phyloP scores from a whole-genome alignment of 2,113 vertebrate genomes.

The Uria aalge region DNA sequence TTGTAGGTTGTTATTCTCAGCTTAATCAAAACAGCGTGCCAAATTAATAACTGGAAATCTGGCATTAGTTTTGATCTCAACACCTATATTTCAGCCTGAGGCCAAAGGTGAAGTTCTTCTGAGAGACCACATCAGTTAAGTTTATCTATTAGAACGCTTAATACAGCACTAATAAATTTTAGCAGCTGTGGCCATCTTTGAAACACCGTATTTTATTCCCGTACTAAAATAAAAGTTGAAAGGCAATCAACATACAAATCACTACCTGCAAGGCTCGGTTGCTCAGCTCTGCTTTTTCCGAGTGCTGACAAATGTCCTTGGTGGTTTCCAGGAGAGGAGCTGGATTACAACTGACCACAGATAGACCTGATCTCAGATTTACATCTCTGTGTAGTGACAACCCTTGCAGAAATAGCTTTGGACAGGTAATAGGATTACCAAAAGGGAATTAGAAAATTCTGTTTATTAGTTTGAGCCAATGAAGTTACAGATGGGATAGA shows the following conservation, averaged over 20 bases:
- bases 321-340: conserved; percentile 41
- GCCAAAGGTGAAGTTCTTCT: neutral
- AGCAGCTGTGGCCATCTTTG: neutral
- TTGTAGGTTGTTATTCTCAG: neutral
- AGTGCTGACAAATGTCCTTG: conserved; percentile 44
- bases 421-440: conserved; percentile 91
- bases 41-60: neutral
- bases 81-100: neutral
- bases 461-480: conserved; percentile 71
- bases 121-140: neutral
- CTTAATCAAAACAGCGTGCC: neutral
- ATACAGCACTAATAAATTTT: neutral
- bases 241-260: neutral
- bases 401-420: conserved; percentile 87
- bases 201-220: neutral
- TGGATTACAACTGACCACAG: conserved; percentile 55
- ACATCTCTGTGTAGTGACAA: conserved; percentile 69
- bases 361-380: conserved; percentile 77
- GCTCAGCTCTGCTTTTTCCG: neutral
- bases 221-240: neutral
- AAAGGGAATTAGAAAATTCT: conserved; percentile 82
- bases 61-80: neutral
- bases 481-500: conserved; percentile 22
- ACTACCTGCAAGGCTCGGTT: conserved; percentile 33
- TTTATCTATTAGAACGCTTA: neutral